Base-by-base conservation (phyloP, 30 jellyfish, hydroid and myxozoan species). In the Kudoa iwatai region DNA sequence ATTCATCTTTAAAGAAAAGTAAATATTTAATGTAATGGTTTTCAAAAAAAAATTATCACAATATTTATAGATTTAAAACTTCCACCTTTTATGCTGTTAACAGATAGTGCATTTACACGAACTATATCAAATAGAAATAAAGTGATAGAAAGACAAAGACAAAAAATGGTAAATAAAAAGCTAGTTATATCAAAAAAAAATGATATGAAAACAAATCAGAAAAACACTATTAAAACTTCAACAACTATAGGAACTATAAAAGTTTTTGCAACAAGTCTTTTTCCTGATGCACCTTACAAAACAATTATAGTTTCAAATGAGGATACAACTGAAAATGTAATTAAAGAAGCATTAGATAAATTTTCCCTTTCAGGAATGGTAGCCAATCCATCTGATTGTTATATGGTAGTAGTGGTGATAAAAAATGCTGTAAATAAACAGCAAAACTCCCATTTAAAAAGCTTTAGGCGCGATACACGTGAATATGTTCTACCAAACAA, bases 241-340 rank as follows among this genome's bases (percentile, higher is more conserved):
- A n/a, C n/a, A n/a, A 62, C 84, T 1, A 86, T 77, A 34, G 94
- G 94, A 3, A 74, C 65, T 10, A 38, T 74, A 51, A 74, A 74
- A 52, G 64, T 74, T 12, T 74, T 74, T 53, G 88, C 94, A 11
- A 87, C 57, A 33, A 74, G 79, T 11, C 44, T 74, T 26, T 60
- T 60, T 47, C 94, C 94, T 0, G 94, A 74, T 35, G 56, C 57
- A 19, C 94, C 87, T 1, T 74, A 74, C 47, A 74, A 74, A 51
- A 74, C 94, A 2, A 74, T 74, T 33, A 43, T 74, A 22, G 94
- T 83, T 0, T 53, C 84, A 2, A 48, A 41, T 16, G 41, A 57
- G 10, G 87, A 74, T 34, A 74, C 82, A 3, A 51, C 86, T 20
- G 84, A 62, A 19, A 45, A 39, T 2, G 53, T 74, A 12, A 71